Percentiles rank a stretch among this genome's conserved stretches.
phyloP scores from a whole-genome alignment of 2,888 invertebrate genomes.

The Piscicola geometra region DNA sequence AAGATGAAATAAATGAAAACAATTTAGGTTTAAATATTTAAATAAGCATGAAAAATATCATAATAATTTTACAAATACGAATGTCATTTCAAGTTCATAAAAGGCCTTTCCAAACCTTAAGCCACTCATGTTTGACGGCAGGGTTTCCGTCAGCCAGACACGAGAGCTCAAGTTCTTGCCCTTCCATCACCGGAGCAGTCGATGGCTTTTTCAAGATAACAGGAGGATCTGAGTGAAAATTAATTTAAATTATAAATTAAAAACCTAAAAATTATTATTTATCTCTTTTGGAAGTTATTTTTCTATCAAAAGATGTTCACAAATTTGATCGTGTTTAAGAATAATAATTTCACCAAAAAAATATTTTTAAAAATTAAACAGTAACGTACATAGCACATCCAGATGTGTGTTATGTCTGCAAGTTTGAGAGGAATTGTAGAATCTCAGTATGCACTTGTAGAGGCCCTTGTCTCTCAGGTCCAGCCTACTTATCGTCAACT shows the following conservation, averaged over 20 bases:
- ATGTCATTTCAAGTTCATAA: not conserved
- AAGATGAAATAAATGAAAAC: too few species aligned
- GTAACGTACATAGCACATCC: conserved; percentile 31
- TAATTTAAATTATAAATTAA: too few species aligned
- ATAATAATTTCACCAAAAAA: too few species aligned
- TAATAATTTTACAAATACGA: not conserved
- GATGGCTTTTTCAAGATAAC: conserved; percentile 27
- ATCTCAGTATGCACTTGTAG: conserved; percentile 30
- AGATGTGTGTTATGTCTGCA: conserved; percentile 7
- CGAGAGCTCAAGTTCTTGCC: conserved; percentile 12
- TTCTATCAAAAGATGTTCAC: too few species aligned
- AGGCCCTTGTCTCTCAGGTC: conserved; percentile 33
- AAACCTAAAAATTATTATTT: not conserved
- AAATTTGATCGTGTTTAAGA: too few species aligned
- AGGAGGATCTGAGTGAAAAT: conserved; percentile 34
- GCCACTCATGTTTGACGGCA: conserved; percentile 29
- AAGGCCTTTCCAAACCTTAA: conserved; percentile 16
- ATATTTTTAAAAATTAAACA: too few species aligned
- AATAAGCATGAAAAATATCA: not conserved
- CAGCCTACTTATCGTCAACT: conserved; percentile 22
- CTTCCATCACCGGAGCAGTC: conserved; percentile 9
- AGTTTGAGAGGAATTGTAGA: conserved; percentile 30
- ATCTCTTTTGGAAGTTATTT: too few species aligned
- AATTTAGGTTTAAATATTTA: not conserved
- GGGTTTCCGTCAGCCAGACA: conserved; percentile 34